phyloP scores from a whole-genome alignment of 2,888 invertebrate species.

The Myopa testacea region DNA sequence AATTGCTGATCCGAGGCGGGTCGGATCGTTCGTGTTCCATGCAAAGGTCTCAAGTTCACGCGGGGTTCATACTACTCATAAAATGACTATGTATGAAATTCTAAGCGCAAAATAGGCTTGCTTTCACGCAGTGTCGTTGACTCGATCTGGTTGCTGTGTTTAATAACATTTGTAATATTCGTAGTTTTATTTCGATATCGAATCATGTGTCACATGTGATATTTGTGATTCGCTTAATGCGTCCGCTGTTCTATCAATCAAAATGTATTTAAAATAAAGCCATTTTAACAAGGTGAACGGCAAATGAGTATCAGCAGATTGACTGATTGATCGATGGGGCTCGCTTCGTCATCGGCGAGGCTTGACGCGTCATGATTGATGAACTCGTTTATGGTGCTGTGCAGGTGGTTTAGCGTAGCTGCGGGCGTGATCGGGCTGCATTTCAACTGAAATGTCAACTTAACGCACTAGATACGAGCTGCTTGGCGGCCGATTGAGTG shows the following conservation, averaged over 20 bases:
- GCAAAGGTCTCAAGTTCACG: no score
- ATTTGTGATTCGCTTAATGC: slow-evolving; percentile 9
- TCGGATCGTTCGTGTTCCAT: no score
- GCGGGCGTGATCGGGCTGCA: neutral
- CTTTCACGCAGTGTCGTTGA: no score
- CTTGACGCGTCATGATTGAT: slow-evolving; percentile 48
- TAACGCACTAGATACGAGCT: neutral
- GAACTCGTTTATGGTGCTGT: slow-evolving; percentile 35
- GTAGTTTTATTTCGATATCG: no score
- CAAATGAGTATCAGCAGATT: slow-evolving; percentile 42
- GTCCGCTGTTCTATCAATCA: slow-evolving; percentile 48
- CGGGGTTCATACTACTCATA: no score
- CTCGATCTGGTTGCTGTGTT: no score
- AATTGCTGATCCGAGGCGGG: no score
- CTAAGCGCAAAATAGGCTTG: no score
- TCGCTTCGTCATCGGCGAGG: slow-evolving; percentile 25
- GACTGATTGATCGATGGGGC: slow-evolving; percentile 50
- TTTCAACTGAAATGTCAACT: neutral
- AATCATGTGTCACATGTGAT: neutral
- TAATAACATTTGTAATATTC: no score
- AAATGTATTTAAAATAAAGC: slow-evolving; percentile 42
- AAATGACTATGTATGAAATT: neutral
- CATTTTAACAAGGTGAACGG: slow-evolving; percentile 10
- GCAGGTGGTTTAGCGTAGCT: neutral
- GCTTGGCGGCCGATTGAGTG: neutral